Percentiles rank a stretch among this genome's conserved stretches.
phyloP scores from a whole-genome alignment of 37 sponge, comb jelly and placozoan genomes.

The Lycopodina hypogea region DNA sequence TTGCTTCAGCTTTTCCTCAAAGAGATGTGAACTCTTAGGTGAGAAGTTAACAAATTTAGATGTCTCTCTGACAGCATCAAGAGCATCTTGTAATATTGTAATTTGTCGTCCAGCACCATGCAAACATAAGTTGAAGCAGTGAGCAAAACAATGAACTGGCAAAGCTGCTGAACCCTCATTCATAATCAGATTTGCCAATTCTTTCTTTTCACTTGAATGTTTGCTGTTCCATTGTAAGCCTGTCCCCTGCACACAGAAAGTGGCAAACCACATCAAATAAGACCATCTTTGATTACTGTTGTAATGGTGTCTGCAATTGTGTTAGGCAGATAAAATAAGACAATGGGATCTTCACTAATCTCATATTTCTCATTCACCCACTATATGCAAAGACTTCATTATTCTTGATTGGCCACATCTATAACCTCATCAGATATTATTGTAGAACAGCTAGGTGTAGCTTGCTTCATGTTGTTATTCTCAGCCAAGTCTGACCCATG shows the following conservation, averaged over 20 bases:
- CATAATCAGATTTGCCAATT: constrained; percentile 50
- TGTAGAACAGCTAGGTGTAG: constrained; percentile 26
- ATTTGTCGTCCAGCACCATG: constrained; percentile 50
- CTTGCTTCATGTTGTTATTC: not conserved
- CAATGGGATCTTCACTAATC: constrained; percentile 19
- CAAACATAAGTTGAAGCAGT: constrained; percentile 55
- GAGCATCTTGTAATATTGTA: constrained; percentile 28
- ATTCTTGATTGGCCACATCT: constrained; percentile 23
- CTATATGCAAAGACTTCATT: constrained; percentile 33
- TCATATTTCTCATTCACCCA: constrained; percentile 34
- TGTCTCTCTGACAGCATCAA: no score
- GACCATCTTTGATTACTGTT: constrained; percentile 6
- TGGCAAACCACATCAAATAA: constrained; percentile 11
- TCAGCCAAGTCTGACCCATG: constrained; percentile 3
- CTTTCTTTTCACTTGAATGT: constrained; percentile 27
- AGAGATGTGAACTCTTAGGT: constrained; percentile 60
- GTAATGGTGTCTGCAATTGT: constrained; percentile 35
- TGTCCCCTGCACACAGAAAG: not conserved
- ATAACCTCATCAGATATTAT: constrained; percentile 61
- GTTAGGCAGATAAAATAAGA: not conserved
- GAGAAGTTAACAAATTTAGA: no score
- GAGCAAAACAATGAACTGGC: constrained; percentile 69
- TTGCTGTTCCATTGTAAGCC: constrained; percentile 10
- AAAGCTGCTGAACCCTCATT: constrained; percentile 54
- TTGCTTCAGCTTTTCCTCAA: constrained; percentile 18